Conservation (phyloP, 1,140 invertebrate genomes). For the Heliconius melpomene region DNA sequence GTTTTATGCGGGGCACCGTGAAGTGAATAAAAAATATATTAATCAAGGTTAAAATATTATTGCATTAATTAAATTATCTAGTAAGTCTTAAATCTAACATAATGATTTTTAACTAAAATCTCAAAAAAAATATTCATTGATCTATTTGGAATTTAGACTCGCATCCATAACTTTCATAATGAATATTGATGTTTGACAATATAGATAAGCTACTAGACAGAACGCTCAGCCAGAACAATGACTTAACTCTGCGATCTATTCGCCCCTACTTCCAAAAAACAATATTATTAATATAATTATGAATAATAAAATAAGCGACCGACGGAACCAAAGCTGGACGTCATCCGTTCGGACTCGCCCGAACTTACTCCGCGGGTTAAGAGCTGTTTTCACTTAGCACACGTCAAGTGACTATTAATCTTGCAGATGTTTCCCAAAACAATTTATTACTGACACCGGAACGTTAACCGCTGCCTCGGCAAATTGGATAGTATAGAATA, state of each 20-base stretch:
- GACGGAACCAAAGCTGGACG: not conserved
- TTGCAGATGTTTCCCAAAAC: conserved; percentile 71
- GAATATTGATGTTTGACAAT: too few relatives aligned
- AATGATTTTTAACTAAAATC: too few relatives aligned
- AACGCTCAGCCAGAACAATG: not conserved
- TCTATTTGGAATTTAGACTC: too few relatives aligned
- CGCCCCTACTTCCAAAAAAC: too few relatives aligned
- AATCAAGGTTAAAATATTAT: too few relatives aligned
- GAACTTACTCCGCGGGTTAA: conserved; percentile 21
- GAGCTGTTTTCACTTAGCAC: conserved; percentile 64
- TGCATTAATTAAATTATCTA: too few relatives aligned
- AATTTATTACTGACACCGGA: conserved; percentile 72
- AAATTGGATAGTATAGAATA: conserved; percentile 63
- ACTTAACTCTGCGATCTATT: not conserved
- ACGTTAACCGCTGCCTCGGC: conserved; percentile 52
- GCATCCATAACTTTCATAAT: too few relatives aligned
- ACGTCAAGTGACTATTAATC: conserved; percentile 71
- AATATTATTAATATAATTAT: not conserved
- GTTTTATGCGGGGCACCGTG: too few relatives aligned
- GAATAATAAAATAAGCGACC: not conserved
- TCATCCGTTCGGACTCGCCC: not conserved
- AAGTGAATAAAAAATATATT: too few relatives aligned
- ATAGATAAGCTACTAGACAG: too few relatives aligned
- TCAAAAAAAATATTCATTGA: too few relatives aligned
- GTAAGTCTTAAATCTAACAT: too few relatives aligned